A percentile compares a stretch with the other conserved stretches of the same genome.
phyloP scores from a whole-genome alignment of 30 jellyfish, hydroid and myxozoan species.

The Pelagia noctiluca region DNA sequence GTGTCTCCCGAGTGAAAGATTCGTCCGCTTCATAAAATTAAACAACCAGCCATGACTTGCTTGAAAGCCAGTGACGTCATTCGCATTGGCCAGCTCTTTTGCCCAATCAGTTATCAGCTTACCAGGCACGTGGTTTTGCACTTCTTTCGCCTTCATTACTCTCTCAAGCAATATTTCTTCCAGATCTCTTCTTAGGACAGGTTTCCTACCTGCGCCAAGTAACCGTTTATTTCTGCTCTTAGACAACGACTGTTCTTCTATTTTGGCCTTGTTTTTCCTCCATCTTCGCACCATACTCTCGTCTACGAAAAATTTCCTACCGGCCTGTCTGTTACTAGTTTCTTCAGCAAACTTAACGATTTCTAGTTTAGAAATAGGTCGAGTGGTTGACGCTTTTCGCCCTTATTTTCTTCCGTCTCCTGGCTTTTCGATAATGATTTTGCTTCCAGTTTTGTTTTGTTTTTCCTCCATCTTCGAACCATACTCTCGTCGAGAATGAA shows the following conservation, averaged over 20 bases:
- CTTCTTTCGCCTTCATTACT: conserved; percentile 15
- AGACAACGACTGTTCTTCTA: conserved; percentile 1
- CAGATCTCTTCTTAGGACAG: neutral
- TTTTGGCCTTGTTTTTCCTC: conserved; percentile 29
- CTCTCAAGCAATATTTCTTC: conserved; percentile 11
- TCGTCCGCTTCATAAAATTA: conserved; percentile 47
- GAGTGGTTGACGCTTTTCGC: conserved; percentile 20
- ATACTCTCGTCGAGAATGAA: conserved; percentile 19
- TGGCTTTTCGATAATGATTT: no score
- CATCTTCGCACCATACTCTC: conserved; percentile 45
- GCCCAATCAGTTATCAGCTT: conserved; percentile 58
- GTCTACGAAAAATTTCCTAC: conserved; percentile 1
- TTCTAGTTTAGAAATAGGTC: conserved; percentile 22
- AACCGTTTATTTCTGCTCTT: neutral
- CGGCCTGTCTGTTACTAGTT: conserved; percentile 24
- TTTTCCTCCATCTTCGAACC: conserved; percentile 47
- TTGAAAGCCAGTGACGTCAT: conserved; percentile 40
- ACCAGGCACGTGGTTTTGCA: conserved; percentile 27
- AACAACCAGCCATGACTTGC: conserved; percentile 70
- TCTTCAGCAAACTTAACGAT: conserved; percentile 19
- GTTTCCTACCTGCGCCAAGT: conserved; percentile 21
- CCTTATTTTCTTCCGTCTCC: neutral
- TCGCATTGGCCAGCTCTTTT: conserved; percentile 36
- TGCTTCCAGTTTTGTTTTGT: conserved; percentile 12
- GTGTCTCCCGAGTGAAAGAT: conserved; percentile 43